A percentile compares a stretch with the other conserved stretches of the same genome.
phyloP scores from a whole-genome alignment of 23 tunicate genomes.

The Diplosoma virens region DNA sequence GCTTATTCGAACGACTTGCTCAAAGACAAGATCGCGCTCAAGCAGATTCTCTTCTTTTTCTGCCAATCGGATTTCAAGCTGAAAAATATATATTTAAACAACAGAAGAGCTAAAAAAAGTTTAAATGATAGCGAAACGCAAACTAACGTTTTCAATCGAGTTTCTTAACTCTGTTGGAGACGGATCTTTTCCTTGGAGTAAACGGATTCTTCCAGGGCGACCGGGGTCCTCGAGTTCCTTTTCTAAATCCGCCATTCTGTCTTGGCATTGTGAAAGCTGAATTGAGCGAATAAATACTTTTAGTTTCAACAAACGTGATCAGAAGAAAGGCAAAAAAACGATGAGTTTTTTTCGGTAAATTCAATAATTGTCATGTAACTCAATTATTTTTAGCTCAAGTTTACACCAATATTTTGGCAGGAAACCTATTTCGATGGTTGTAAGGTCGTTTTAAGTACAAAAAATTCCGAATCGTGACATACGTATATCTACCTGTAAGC shows the following conservation, averaged over 20 bases:
- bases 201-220: conserved; percentile 68
- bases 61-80: conserved; percentile 93
- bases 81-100: background rate
- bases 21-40: conserved; percentile 86
- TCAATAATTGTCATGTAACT: no score
- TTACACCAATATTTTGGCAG: no score
- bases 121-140: background rate
- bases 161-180: conserved; percentile 72
- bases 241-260: conserved; percentile 77
- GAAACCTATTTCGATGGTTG: no score
- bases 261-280: conserved; percentile 93
- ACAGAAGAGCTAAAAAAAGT: background rate
- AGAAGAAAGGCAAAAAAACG: no score
- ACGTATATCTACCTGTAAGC: background rate
- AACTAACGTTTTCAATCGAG: conserved; percentile 59
- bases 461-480: no score
- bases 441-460: no score
- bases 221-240: conserved; percentile 81
- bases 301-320: no score
- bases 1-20: conserved; percentile 66
- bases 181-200: conserved; percentile 85
- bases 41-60: conserved; percentile 83
- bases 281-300: background rate
- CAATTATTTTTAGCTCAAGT: no score
- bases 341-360: no score